phyloP scores from a whole-genome alignment of 2,113 vertebrate genomes.

The Axis porcinus region DNA sequence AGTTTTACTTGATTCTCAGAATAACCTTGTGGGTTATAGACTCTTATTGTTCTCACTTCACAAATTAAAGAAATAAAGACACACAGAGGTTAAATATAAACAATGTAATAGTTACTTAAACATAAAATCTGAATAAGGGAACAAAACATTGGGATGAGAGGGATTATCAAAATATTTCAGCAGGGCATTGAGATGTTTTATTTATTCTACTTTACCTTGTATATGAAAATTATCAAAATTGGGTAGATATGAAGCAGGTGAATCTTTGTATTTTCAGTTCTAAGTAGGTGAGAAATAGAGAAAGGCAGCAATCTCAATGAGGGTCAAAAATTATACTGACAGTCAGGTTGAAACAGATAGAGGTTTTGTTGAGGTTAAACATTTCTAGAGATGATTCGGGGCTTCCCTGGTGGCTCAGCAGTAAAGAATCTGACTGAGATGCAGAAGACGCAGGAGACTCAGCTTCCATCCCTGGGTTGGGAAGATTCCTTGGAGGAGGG shows the following conservation, averaged over 20 bases:
- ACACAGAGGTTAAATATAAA: not conserved
- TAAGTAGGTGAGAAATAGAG: not conserved
- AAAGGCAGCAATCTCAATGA: not conserved
- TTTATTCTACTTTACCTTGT: not conserved
- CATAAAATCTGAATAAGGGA: not conserved
- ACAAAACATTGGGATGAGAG: not conserved
- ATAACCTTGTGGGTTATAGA: not conserved
- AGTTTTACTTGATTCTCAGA: not conserved
- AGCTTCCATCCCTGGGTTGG: not conserved
- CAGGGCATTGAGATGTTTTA: not conserved
- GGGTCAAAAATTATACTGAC: not conserved
- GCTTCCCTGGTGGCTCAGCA: not conserved
- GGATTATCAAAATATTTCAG: not conserved
- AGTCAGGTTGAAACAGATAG: not conserved
- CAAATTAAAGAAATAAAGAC: not conserved
- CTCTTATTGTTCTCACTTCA: not conserved
- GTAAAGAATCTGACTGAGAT: not conserved
- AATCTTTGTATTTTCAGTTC: not conserved
- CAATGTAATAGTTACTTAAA: not conserved
- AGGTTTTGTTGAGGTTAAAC: not conserved
- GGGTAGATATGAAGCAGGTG: not conserved
- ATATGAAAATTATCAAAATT: not conserved
- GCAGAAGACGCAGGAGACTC: not conserved
- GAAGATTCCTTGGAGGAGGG: not conserved
- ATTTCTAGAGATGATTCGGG: not conserved